phyloP scores from a whole-genome alignment of 2,888 invertebrate genomes.

The Nemapogon koenigi region DNA sequence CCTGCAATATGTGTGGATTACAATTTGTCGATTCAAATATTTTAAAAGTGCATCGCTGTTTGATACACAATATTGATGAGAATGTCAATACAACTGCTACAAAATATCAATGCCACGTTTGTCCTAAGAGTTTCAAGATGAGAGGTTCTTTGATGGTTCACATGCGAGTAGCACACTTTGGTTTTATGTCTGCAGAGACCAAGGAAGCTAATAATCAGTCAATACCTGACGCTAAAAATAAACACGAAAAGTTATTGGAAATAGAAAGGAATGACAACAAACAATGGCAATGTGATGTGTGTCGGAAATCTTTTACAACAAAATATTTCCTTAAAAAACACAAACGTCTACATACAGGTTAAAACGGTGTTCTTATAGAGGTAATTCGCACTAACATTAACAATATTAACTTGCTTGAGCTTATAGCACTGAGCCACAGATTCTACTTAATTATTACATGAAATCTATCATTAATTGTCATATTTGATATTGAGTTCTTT shows the following conservation, averaged over 20 bases:
- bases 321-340: conserved; percentile 91
- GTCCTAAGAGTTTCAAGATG: conserved; percentile 82
- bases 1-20: conserved; percentile 74
- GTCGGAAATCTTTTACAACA: conserved; percentile 84
- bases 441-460: too few species aligned
- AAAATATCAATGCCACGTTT: conserved; percentile 75
- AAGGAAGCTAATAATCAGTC: conserved; percentile 21
- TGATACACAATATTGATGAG: conserved; percentile 67
- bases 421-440: too few species aligned
- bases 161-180: conserved; percentile 78
- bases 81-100: conserved; percentile 37
- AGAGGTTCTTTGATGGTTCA: conserved; percentile 83
- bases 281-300: conserved; percentile 87
- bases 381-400: conserved; percentile 53
- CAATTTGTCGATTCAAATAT: conserved; percentile 74
- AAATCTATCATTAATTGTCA: too few species aligned
- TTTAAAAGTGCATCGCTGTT: conserved; percentile 75
- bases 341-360: conserved; percentile 84
- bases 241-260: conserved; percentile 16
- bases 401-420: conserved; percentile 22
- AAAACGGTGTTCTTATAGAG: conserved; percentile 49
- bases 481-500: too few species aligned
- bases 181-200: conserved; percentile 31
- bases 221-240: conserved; percentile 19
- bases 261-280: conserved; percentile 67